Conservation (phyloP, 2,797 vertebrate species). For the Miichthys miiuy region DNA sequence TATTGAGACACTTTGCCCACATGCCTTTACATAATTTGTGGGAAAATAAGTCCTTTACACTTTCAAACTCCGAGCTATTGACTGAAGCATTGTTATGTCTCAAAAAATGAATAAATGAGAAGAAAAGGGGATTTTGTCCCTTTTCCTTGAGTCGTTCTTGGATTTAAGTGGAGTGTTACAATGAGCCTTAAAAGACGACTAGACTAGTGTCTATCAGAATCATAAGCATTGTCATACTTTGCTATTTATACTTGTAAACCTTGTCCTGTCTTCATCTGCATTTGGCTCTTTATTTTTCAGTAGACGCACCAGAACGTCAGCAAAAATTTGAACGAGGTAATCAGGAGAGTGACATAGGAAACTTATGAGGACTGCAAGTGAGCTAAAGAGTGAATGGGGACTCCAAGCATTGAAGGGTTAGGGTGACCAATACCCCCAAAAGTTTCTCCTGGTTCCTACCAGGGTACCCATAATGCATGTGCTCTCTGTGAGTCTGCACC, state of each 20-base stretch:
- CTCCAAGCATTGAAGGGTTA: not conserved
- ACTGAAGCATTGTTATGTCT: conserved; percentile 5
- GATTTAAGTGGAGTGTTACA: not conserved
- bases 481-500: not conserved
- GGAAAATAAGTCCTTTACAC: conserved; percentile 6
- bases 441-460: not conserved
- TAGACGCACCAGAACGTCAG: not conserved
- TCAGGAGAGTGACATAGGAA: not conserved
- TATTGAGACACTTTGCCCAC: not conserved
- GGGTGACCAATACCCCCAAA: not conserved
- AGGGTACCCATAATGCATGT: not conserved
- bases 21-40: not conserved
- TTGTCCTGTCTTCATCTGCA: not conserved
- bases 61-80: not conserved
- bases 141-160: not conserved
- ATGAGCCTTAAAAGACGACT: not conserved
- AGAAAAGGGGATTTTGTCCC: not conserved
- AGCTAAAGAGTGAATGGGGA: not conserved
- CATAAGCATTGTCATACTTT: conserved; percentile 7
- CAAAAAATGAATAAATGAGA: conserved; percentile 2
- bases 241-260: not conserved
- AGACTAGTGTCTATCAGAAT: not conserved
- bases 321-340: not conserved
- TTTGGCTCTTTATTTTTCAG: conserved; percentile 6
- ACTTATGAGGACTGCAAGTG: not conserved